Conservation (phyloP, 2,797 vertebrate species). For the Rhabdophis nuchalis region DNA sequence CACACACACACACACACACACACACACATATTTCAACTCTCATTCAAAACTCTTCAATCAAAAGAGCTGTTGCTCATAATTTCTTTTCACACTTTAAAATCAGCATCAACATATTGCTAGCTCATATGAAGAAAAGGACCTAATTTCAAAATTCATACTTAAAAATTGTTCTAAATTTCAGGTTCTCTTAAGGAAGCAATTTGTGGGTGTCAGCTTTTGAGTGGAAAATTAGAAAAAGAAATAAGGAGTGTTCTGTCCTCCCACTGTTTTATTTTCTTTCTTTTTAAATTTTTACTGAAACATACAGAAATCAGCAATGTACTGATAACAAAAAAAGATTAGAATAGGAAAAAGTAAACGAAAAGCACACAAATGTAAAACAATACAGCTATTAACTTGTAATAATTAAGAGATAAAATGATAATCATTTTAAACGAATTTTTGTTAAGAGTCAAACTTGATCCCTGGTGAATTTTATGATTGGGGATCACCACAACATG, state of each 20-base stretch:
- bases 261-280: not conserved
- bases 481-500: too few relatives aligned
- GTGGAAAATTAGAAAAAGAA: not conserved
- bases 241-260: not conserved
- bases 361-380: not conserved
- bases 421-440: not conserved
- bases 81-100: not conserved
- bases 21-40: not conserved
- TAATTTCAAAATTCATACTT: not conserved
- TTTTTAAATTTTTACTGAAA: not conserved
- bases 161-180: not conserved
- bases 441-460: not conserved
- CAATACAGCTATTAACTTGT: not conserved
- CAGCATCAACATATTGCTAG: not conserved
- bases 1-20: too few relatives aligned
- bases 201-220: not conserved
- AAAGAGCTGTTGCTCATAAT: not conserved
- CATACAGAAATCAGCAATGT: not conserved
- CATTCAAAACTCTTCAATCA: not conserved
- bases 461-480: not conserved
- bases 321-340: not conserved
- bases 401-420: not conserved
- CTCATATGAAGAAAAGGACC: not conserved
- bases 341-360: not conserved
- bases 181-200: not conserved